Conservation (phyloP, 2,888 invertebrate genomes). For the Drosophila lutescens region DNA sequence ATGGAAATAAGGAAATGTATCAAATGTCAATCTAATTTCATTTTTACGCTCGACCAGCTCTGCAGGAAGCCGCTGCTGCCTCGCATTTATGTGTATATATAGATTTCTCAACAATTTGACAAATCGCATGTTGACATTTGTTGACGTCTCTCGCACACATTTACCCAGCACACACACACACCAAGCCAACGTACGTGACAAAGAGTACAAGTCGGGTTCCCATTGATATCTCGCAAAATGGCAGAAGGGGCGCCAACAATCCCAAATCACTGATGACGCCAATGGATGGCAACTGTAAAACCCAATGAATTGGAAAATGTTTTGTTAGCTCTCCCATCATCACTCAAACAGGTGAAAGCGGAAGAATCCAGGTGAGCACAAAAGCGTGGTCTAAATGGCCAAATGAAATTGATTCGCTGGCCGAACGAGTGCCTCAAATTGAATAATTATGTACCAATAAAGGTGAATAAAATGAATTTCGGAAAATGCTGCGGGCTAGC, state of each 20-base stretch:
- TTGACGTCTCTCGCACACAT: slow-evolving; percentile 54
- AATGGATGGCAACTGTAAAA: slow-evolving; percentile 70
- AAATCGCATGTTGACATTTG: slow-evolving; percentile 78
- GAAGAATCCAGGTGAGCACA: slow-evolving; percentile 19
- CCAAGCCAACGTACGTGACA: slow-evolving; percentile 57
- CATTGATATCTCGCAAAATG: slow-evolving; percentile 57
- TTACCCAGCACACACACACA: slow-evolving; percentile 22
- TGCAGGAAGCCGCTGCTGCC: slow-evolving; percentile 45
- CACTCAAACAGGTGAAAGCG: slow-evolving; percentile 54
- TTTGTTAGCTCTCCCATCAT: slow-evolving; percentile 73
- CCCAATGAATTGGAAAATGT: slow-evolving; percentile 82
- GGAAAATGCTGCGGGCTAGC: slow-evolving; percentile 37
- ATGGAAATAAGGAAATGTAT: slow-evolving; percentile 58
- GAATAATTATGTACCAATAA: slow-evolving; percentile 70
- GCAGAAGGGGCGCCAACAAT: slow-evolving; percentile 56
- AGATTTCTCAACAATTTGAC: slow-evolving; percentile 72
- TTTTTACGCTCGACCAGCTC: slow-evolving; percentile 71
- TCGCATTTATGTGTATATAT: slow-evolving; percentile 16
- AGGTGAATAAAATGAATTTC: slow-evolving; percentile 1
- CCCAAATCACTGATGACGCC: slow-evolving; percentile 62
- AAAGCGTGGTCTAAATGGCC: slow-evolving; percentile 11
- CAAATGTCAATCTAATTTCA: slow-evolving; percentile 80
- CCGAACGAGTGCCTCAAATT: slow-evolving; percentile 50
- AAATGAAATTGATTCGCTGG: slow-evolving; percentile 14
- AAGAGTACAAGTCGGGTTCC: slow-evolving; percentile 49